These are phyloP conservation scores for Mimumesa dahlbomi DNA, from an alignment of 2,888 invertebrate species.

Conservation along the genomic window DNA sequence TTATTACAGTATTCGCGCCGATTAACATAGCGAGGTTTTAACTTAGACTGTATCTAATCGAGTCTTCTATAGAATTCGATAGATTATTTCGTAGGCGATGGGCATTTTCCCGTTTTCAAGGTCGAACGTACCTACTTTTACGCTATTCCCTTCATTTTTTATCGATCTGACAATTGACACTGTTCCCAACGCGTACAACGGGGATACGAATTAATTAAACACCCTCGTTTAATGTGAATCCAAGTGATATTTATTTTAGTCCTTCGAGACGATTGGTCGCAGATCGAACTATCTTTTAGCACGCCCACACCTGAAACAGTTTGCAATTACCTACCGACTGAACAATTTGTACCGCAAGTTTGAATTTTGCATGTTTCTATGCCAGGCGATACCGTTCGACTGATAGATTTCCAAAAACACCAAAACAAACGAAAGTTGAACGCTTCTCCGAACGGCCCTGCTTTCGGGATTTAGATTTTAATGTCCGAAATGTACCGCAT, in stretches of 20 bases:
- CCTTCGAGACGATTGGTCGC: constrained; percentile 12
- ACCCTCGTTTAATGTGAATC: neutral
- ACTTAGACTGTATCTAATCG: too few species aligned
- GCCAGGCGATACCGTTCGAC: neutral
- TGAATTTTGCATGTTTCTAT: constrained; percentile 16
- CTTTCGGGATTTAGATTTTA: constrained; percentile 11
- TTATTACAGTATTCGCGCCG: too few species aligned
- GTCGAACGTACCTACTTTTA: too few species aligned
- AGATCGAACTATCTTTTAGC: constrained; percentile 24
- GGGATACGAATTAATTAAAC: neutral
- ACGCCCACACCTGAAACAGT: neutral
- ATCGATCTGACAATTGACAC: too few species aligned
- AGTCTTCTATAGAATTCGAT: too few species aligned
- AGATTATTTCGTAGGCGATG: too few species aligned
- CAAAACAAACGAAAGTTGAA: too few species aligned
- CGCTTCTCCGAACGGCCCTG: neutral
- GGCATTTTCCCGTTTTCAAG: too few species aligned
- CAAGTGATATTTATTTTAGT: neutral
- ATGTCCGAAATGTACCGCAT: constrained; percentile 8
- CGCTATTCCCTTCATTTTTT: too few species aligned
- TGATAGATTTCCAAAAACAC: neutral
- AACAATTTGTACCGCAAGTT: neutral
- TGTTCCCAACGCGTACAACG: neutral
- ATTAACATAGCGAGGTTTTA: too few species aligned
- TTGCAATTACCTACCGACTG: constrained; percentile 12